Conservation (phyloP, 2,888 invertebrate genomes). For the Pseudococcus longispinus region DNA sequence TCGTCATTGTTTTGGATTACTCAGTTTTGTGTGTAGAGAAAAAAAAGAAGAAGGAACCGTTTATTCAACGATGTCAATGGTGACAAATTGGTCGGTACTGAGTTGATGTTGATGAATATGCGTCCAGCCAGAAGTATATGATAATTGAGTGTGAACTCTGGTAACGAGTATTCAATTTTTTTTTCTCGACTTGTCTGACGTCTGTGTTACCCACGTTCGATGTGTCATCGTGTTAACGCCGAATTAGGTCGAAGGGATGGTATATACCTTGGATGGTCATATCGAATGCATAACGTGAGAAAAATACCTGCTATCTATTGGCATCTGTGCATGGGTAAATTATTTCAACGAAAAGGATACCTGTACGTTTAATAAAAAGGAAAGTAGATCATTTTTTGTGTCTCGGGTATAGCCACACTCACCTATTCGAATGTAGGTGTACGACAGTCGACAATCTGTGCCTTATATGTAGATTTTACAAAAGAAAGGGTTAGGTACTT, state of each 20-base stretch:
- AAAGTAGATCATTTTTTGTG: slow-evolving; percentile 41
- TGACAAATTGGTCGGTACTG: slow-evolving; percentile 23
- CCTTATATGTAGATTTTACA: not conserved
- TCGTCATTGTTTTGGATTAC: slow-evolving; percentile 39
- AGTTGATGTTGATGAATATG: slow-evolving; percentile 27
- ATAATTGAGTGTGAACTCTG: slow-evolving; percentile 23
- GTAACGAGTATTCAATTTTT: slow-evolving; percentile 32
- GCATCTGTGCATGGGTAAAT: not conserved
- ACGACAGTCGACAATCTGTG: not conserved
- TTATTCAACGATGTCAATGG: slow-evolving; percentile 42
- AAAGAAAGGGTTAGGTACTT: slow-evolving; percentile 4
- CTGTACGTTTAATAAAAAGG: slow-evolving; percentile 12
- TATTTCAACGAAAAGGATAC: not conserved
- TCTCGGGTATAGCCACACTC: not conserved
- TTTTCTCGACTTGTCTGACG: not conserved
- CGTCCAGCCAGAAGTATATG: not conserved
- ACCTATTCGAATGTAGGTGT: not conserved
- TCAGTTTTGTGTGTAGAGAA: not conserved
- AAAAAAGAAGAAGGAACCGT: not conserved
- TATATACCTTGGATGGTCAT: not conserved
- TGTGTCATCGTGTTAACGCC: not conserved
- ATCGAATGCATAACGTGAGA: not conserved
- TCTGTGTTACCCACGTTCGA: not conserved
- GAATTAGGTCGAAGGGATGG: slow-evolving; percentile 35
- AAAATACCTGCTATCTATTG: not conserved